Base-by-base conservation (phyloP, 1,140 invertebrate genomes). In the Grapholita molesta region DNA sequence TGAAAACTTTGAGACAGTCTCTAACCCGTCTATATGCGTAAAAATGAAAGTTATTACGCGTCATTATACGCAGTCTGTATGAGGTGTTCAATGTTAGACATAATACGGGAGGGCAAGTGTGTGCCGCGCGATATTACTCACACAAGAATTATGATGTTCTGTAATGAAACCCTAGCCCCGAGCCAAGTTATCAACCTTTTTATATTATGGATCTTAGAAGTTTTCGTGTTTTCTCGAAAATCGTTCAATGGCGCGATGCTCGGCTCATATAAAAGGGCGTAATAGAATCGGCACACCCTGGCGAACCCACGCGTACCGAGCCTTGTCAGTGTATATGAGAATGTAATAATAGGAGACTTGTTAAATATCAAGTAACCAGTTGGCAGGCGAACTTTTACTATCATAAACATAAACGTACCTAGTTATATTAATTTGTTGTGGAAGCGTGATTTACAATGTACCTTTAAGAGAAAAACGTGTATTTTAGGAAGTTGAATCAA, bases 101-200 rank as follows among this genome's bases (percentile, higher is more conserved):
- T 61, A 61, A 61, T 61, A 28, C 24, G 55, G 32, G 55, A 25
- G 24, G 55, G 76, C 75, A 76, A 81, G 84, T 86, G 83, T 88
- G 78, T 82, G 77, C 79, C 82, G 79, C 80, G 80, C 79, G 72
- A 85, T 86, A 89, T 89, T 89, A 89, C 83, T 86, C 82, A 81
- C 84, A 83, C 72, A 84, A 84, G 85, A 89, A 83, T 84, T 87
- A 87, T 88, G 77, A 85, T 78, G 74, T 78, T 78, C 78, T 77
- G 81, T 88, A 84, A 87, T 86, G 85, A 90, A 88, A 89, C 83
- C 70, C 76, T 70, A 70, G 73, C 79, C 75, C 55, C 55, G 55
- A 23, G 35, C 35, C 32, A 61, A 61, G 25, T 61, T 61, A 61
- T 32, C 55, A 61, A 61, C 55, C 55, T 61, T 61, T 61, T 61